Conservation (phyloP, 1,140 invertebrate genomes). For the Ephestia elutella region DNA sequence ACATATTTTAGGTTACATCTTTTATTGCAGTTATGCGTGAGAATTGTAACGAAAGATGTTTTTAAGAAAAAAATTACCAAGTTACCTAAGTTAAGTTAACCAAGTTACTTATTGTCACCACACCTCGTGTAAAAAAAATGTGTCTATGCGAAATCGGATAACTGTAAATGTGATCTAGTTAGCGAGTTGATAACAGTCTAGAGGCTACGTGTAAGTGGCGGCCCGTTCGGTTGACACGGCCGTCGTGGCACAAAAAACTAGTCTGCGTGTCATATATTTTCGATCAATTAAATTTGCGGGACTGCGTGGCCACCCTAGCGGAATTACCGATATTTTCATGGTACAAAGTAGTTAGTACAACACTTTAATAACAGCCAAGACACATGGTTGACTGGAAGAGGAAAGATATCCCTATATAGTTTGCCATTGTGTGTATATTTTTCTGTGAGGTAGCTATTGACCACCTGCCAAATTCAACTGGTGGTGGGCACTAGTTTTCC, state of each 20-base stretch:
- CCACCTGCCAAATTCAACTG: too few species aligned
- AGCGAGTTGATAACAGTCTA: background rate
- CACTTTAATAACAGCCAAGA: too few species aligned
- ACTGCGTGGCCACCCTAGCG: conserved; percentile 1
- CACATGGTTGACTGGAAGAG: too few species aligned
- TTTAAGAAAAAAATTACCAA: too few species aligned
- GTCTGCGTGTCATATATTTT: conserved; percentile 10
- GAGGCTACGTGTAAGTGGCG: background rate
- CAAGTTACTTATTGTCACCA: too few species aligned
- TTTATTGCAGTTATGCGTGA: background rate
- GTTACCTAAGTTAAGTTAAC: too few species aligned
- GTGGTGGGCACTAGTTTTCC: too few species aligned
- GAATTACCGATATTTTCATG: conserved; percentile 7
- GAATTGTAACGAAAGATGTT: background rate
- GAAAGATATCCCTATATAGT: too few species aligned
- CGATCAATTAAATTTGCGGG: conserved; percentile 10
- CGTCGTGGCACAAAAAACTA: conserved; percentile 1
- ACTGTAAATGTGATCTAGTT: conserved; percentile 2
- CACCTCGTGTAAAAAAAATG: background rate
- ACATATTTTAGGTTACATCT: too few species aligned
- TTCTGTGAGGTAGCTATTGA: too few species aligned
- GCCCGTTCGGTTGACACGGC: background rate
- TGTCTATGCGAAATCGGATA: background rate
- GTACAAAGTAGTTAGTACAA: too few species aligned
- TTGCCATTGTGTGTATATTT: too few species aligned